phyloP scores from a whole-genome alignment of 2,888 invertebrate species.

The Caenorhabditis afra region DNA sequence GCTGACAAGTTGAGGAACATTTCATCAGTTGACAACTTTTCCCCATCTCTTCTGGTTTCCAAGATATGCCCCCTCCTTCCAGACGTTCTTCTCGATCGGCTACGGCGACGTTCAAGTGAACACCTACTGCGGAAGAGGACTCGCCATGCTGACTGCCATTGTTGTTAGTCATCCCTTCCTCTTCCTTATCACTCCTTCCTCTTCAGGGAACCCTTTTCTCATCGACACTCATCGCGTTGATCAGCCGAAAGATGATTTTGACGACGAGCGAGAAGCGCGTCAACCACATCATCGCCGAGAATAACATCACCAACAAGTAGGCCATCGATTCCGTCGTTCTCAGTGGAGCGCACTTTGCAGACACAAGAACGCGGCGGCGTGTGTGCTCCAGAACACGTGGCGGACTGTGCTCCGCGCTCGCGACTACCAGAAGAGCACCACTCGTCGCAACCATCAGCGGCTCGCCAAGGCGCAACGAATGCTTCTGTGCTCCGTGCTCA shows the following conservation, averaged over 20 bases:
- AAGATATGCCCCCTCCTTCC: conserved; percentile 17
- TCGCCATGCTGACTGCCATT: conserved; percentile 98
- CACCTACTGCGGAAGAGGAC: conserved; percentile 99
- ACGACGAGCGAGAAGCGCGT: conserved; percentile 99
- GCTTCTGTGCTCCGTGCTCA: conserved; percentile 69
- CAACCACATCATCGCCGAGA: conserved; percentile 90
- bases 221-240: conserved; percentile 97
- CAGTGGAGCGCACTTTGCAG: conserved; percentile 49
- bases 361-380: conserved; percentile 96
- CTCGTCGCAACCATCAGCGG: conserved; percentile 89
- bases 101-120: conserved; percentile 98
- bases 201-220: conserved; percentile 97
- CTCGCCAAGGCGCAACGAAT: conserved; percentile 69
- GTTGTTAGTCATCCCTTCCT: conserved; percentile 87
- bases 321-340: not conserved
- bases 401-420: conserved; percentile 65
- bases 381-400: conserved; percentile 99
- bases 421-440: conserved; percentile 82
- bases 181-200: not conserved
- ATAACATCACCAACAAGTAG: conserved; percentile 69
- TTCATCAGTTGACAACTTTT: too few species aligned
- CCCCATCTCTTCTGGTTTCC: too few species aligned
- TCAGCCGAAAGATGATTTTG: conserved; percentile 97
- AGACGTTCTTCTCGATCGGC: conserved; percentile 99
- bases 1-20: too few species aligned